Evolutionary conservation across 2,797 vertebrate genomes (phyloP).

Genomic region (Falco novaeseelandiae): DNA sequence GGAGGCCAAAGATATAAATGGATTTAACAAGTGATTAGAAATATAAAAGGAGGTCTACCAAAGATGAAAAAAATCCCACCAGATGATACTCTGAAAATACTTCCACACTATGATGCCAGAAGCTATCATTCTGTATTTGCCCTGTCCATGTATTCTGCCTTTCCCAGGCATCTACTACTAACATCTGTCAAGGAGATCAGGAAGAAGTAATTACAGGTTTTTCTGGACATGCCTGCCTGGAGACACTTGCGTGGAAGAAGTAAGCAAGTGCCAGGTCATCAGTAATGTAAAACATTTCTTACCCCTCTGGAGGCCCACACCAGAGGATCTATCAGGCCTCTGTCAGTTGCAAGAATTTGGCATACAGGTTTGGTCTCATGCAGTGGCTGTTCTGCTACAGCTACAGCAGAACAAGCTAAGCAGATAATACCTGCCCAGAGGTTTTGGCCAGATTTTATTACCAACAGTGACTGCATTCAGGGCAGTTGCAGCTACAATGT

Average conservation of each 20-base stretch:
- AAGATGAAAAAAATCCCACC: background rate
- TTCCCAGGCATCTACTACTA: background rate
- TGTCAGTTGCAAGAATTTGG: background rate
- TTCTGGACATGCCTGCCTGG: background rate
- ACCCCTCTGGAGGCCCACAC: background rate
- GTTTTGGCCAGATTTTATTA: background rate
- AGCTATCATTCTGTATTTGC: background rate
- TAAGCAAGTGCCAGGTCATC: background rate
- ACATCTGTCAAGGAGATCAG: background rate
- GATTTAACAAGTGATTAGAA: constrained; percentile 18
- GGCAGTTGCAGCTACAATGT: background rate
- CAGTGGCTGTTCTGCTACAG: background rate
- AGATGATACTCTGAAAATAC: background rate
- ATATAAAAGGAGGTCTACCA: background rate
- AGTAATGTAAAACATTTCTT: background rate
- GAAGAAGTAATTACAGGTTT: background rate
- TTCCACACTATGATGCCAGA: background rate
- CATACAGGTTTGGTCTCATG: background rate
- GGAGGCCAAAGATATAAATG: constrained; percentile 20
- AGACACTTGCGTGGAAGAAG: background rate
- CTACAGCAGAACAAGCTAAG: background rate
- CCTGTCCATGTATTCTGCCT: background rate
- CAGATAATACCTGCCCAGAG: background rate
- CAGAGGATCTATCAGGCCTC: background rate
- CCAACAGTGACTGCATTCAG: background rate